A percentile compares a stretch with the other conserved stretches of the same genome.
These are phyloP conservation scores for Silurus glanis DNA, from an alignment of 2,113 vertebrate genomes.

Conservation along the genomic window DNA sequence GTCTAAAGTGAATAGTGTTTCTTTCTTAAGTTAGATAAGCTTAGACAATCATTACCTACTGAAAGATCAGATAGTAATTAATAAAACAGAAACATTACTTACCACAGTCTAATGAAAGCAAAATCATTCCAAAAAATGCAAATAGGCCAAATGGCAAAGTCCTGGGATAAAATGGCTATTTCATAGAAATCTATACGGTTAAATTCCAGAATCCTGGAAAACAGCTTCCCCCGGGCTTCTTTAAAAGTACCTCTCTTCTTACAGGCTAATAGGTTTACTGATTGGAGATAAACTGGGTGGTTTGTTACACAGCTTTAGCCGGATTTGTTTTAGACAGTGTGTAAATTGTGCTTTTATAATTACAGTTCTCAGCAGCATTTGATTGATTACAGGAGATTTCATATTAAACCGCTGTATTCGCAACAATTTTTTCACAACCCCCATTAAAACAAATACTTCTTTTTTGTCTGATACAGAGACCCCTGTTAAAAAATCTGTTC, in stretches of 20 bases:
- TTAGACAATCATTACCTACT: neutral
- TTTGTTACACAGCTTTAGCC: neutral
- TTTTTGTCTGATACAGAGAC: neutral
- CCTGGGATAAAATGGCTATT: neutral
- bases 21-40: neutral
- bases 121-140: neutral
- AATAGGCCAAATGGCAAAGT: neutral
- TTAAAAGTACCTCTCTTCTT: neutral
- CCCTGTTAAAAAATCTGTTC: neutral
- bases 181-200: neutral
- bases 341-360: neutral
- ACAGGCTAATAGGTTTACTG: neutral
- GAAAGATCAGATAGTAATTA: neutral
- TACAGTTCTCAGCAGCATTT: neutral
- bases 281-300: neutral
- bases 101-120: neutral
- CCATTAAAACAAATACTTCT: neutral
- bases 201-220: neutral
- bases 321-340: neutral
- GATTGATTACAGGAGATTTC: neutral
- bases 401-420: neutral
- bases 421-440: neutral
- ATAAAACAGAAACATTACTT: neutral
- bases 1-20: neutral
- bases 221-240: neutral